phyloP scores from a whole-genome alignment of 2,797 vertebrate genomes.

The Amblyraja radiata region DNA sequence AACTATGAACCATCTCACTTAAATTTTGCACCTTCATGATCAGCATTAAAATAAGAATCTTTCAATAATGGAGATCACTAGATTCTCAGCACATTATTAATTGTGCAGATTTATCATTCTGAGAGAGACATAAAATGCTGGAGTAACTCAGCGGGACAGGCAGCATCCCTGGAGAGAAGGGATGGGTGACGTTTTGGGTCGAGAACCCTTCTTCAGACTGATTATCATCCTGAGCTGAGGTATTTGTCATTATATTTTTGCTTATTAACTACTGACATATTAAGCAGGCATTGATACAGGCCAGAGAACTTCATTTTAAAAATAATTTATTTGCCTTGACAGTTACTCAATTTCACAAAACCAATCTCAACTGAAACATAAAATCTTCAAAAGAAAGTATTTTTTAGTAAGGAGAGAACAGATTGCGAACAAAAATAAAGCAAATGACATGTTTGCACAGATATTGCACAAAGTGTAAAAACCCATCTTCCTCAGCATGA shows the following conservation, averaged over 20 bases:
- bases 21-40: background rate
- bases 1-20: background rate
- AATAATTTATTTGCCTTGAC: background rate
- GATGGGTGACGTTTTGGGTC: too few species aligned
- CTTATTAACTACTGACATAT: background rate
- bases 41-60: background rate
- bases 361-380: background rate
- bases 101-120: background rate
- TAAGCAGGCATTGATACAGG: background rate
- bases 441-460: background rate
- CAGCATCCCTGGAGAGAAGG: too few species aligned
- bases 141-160: too few species aligned
- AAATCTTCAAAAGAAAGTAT: background rate
- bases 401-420: background rate
- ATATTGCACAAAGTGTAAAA: background rate
- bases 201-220: too few species aligned
- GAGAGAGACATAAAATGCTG: too few species aligned
- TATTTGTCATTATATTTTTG: background rate
- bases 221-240: background rate
- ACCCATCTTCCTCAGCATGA: background rate
- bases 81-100: background rate
- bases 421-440: background rate
- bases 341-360: background rate
- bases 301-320: background rate
- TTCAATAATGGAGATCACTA: background rate